Evolutionary conservation across 2,888 invertebrate genomes (phyloP), one percentile per base, ranked within the genome.

Genomic region (Ectobius pallidus): DNA sequence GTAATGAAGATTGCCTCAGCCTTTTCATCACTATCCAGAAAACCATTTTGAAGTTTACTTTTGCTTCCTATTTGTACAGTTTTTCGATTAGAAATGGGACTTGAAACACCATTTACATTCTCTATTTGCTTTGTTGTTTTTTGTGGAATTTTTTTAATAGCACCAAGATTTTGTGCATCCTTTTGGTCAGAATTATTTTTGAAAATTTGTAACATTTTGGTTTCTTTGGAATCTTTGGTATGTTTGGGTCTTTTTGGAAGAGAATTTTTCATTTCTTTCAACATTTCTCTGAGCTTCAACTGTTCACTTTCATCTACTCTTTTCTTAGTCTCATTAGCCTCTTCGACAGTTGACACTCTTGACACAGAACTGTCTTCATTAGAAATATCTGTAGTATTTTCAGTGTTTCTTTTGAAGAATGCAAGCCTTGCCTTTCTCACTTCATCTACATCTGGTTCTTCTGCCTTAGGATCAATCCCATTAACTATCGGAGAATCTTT

Each of bases 231-330:
- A 52, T 14, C 11, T 25, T 9, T 22, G 22, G 22, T 22, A 22
- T 61, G 69, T 49, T 71, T 71, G n/a, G 72, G 71, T 77, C 87
- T 86, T 79, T 88, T 89, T 0, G 91, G 90, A 74, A 92, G 82
- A 14, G 91, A 91, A 81, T 92, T 88, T 82, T 91, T 92, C 90
- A 92, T 91, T 84, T 92, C 91, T 79, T 91, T 91, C 75, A 92
- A 81, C 87, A 91, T 90, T 82, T 90, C 90, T 80, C 89, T 89
- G 32, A 92, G 82, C 80, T 83, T 70, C 78, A 79, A 75, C 80
- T 80, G 63, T 65, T 75, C 72, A 68, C 75, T 75, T 71, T 76
- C 76, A 39, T 75, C 77, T 42, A 75, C 30, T 68, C 16, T 22
- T 4, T 52, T 70, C 46, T 39, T 74, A 69, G 30, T 73, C 49